These are phyloP conservation scores for Synanceia verrucosa DNA, from an alignment of 2,797 vertebrate genomes.

Conservation along the genomic window DNA sequence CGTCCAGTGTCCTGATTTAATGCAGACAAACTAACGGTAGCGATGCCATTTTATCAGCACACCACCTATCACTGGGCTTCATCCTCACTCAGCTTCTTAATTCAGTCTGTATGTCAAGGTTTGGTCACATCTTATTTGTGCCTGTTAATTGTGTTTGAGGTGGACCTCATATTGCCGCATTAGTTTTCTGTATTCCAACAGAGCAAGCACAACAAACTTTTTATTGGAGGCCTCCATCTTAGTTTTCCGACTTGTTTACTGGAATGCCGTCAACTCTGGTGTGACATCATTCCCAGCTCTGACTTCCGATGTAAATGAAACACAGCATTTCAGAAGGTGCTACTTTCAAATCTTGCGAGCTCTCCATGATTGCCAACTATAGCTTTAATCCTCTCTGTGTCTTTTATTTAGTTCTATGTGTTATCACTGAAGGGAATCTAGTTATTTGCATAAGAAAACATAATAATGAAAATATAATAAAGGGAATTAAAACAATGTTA, in stretches of 20 bases:
- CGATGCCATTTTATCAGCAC: neutral
- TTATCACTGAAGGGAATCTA: neutral
- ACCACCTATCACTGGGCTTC: conserved; percentile 13
- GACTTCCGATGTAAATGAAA: too few relatives aligned
- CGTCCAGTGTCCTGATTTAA: conserved; percentile 5
- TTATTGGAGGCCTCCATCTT: too few relatives aligned
- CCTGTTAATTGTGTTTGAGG: too few relatives aligned
- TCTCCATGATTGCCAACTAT: neutral
- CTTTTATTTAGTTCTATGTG: neutral
- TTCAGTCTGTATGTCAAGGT: neutral
- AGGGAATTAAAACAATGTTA: neutral
- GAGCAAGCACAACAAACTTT: too few relatives aligned
- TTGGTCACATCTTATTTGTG: neutral
- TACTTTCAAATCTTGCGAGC: too few relatives aligned
- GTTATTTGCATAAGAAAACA: neutral
- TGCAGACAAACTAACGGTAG: neutral
- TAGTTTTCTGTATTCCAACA: too few relatives aligned
- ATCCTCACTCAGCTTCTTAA: conserved; percentile 26
- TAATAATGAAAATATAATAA: neutral
- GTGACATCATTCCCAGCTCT: too few relatives aligned
- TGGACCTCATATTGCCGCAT: too few relatives aligned
- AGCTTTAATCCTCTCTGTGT: neutral
- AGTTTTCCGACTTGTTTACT: too few relatives aligned
- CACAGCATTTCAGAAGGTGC: too few relatives aligned
- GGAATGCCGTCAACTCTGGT: too few relatives aligned